A percentile compares a stretch with the other conserved stretches of the same genome.
Evolutionary conservation across 2,888 invertebrate species (phyloP).

Genomic region (Napeogenes inachia): DNA sequence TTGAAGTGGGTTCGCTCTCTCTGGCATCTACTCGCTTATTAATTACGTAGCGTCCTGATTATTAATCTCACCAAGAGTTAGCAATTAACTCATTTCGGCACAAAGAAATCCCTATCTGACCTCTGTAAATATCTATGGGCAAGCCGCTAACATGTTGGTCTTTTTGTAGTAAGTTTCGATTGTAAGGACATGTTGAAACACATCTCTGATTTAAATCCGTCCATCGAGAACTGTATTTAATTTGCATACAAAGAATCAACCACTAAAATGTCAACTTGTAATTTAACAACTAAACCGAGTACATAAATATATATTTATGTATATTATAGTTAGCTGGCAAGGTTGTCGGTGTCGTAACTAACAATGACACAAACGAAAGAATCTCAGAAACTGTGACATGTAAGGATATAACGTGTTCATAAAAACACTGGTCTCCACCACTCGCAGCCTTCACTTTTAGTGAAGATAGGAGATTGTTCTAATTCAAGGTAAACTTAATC

Average conservation of each 20-base stretch:
- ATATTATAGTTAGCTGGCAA: constrained; percentile 48
- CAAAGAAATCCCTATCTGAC: constrained; percentile 12
- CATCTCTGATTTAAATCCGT: constrained; percentile 26
- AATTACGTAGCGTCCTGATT: not conserved
- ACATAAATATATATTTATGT: constrained; percentile 63
- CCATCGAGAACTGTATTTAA: not conserved
- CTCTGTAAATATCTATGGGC: constrained; percentile 6
- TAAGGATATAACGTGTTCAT: constrained; percentile 22
- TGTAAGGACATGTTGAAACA: constrained; percentile 36
- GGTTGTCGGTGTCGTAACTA: constrained; percentile 52
- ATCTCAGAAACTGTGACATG: constrained; percentile 28
- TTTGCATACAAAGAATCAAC: constrained; percentile 5
- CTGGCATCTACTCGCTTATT: not conserved
- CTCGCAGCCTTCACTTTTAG: constrained; percentile 27
- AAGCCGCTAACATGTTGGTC: constrained; percentile 12
- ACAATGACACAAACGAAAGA: constrained; percentile 29
- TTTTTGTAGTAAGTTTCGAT: constrained; percentile 4
- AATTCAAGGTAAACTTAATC: constrained; percentile 19
- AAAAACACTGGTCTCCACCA: constrained; percentile 23
- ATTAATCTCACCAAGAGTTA: constrained; percentile 13
- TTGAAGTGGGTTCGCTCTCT: not conserved
- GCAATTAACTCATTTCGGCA: constrained; percentile 14
- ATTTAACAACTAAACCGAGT: constrained; percentile 61
- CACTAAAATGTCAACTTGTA: constrained; percentile 33
- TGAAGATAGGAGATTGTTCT: constrained; percentile 25